These are phyloP conservation scores for Istiophorus platypterus DNA, from an alignment of 2,113 vertebrate species.

Conservation along the genomic window DNA sequence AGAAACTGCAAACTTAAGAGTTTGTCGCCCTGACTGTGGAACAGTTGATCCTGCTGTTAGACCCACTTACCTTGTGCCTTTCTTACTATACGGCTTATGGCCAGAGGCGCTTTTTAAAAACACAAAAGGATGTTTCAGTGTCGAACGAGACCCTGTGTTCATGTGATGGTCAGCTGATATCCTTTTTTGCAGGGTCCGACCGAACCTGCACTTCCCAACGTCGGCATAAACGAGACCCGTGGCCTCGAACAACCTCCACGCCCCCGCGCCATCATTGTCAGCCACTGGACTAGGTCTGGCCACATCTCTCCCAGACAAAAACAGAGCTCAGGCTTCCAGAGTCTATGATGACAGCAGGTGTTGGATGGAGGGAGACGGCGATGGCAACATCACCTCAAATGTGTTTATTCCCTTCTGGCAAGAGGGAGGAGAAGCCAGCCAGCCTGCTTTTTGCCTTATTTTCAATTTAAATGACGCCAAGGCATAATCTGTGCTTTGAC, in stretches of 20 bases:
- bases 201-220: slow-evolving; percentile 14
- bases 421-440: background rate
- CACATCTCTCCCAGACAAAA: background rate
- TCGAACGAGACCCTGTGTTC: background rate
- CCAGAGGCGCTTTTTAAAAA: background rate
- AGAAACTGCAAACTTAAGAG: no score
- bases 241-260: slow-evolving; percentile 5
- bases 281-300: no score
- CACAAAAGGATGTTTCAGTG: background rate
- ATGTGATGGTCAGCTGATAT: background rate
- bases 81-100: background rate
- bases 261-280: no score
- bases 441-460: background rate
- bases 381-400: background rate
- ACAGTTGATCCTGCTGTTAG: background rate
- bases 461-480: background rate
- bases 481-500: background rate
- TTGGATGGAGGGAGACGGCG: background rate
- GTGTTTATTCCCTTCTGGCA: background rate
- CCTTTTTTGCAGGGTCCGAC: background rate
- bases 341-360: background rate
- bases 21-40: background rate
- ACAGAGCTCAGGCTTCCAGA: slow-evolving; percentile 3
- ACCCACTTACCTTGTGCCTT: slow-evolving; percentile 1
- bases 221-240: slow-evolving; percentile 37